These are phyloP conservation scores for Eretmochelys imbricata DNA, from an alignment of 2,113 vertebrate species.

Conservation along the genomic window DNA sequence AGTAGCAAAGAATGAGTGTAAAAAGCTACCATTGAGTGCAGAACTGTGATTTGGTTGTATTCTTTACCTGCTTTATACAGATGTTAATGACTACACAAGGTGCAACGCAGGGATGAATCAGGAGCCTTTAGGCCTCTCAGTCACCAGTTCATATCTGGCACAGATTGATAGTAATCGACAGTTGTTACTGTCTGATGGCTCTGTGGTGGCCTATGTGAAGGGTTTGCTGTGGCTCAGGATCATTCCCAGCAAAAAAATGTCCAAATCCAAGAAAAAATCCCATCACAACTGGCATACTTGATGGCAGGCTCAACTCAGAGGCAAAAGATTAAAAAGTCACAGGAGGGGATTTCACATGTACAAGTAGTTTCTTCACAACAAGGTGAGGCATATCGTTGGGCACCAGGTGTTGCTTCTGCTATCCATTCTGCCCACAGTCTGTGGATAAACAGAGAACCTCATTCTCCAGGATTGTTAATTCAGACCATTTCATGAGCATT, in stretches of 20 bases:
- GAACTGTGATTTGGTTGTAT: not conserved
- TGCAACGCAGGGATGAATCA: not conserved
- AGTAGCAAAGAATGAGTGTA: not conserved
- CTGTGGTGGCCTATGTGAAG: not conserved
- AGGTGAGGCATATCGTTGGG: not conserved
- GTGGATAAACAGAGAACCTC: not conserved
- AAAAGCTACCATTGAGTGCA: not conserved
- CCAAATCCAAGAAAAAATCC: not conserved
- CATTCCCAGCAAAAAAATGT: not conserved
- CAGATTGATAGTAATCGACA: not conserved
- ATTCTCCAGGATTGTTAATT: not conserved
- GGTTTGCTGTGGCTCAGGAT: not conserved
- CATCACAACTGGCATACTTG: not conserved
- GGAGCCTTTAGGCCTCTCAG: not conserved
- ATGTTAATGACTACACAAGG: not conserved
- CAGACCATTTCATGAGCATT: not conserved
- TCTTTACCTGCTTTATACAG: not conserved
- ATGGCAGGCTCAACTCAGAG: not conserved
- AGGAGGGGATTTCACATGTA: not conserved
- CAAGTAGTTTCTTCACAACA: not conserved
- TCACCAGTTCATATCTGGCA: rapidly evolving
- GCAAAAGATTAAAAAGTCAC: not conserved
- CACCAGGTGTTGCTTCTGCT: not conserved
- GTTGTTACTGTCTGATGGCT: not conserved
- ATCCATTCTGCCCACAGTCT: not conserved